Percentiles rank a stretch among this genome's conserved stretches.
Evolutionary conservation across 1,140 invertebrate genomes (phyloP).

Genomic region (Bombus confusus): DNA sequence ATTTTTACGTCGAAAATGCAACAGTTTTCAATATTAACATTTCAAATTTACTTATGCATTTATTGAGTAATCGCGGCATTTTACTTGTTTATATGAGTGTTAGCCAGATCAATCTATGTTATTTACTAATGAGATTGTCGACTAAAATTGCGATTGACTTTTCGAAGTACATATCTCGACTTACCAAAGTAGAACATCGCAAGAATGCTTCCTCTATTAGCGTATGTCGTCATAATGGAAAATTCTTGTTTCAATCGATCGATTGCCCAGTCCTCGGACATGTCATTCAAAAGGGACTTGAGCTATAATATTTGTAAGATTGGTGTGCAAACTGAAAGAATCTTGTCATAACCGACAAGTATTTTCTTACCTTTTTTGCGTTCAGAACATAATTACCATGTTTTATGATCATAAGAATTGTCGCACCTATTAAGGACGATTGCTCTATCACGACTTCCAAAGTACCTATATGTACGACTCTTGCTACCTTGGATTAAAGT

Average conservation of each 20-base stretch:
- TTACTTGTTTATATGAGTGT: too few relatives aligned
- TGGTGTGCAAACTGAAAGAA: background rate
- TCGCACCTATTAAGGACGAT: background rate
- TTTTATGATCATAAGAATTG: background rate
- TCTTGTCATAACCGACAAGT: background rate
- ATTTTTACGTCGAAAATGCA: too few relatives aligned
- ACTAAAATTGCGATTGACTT: background rate
- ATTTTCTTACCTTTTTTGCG: background rate
- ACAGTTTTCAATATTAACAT: too few relatives aligned
- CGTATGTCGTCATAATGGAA: background rate
- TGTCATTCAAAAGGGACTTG: background rate
- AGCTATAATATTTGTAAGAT: background rate
- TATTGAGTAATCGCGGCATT: too few relatives aligned
- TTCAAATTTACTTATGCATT: too few relatives aligned
- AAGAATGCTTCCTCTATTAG: background rate
- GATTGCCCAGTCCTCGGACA: background rate
- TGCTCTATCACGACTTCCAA: background rate
- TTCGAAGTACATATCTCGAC: background rate
- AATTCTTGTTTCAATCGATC: background rate
- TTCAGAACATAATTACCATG: background rate
- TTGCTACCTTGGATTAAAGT: constrained; percentile 1
- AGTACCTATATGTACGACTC: background rate
- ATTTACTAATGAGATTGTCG: too few relatives aligned
- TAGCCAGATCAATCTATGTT: too few relatives aligned
- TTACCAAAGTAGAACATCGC: background rate